Evolutionary conservation across 2,888 invertebrate genomes (phyloP).

Genomic region (Agrochola litura): DNA sequence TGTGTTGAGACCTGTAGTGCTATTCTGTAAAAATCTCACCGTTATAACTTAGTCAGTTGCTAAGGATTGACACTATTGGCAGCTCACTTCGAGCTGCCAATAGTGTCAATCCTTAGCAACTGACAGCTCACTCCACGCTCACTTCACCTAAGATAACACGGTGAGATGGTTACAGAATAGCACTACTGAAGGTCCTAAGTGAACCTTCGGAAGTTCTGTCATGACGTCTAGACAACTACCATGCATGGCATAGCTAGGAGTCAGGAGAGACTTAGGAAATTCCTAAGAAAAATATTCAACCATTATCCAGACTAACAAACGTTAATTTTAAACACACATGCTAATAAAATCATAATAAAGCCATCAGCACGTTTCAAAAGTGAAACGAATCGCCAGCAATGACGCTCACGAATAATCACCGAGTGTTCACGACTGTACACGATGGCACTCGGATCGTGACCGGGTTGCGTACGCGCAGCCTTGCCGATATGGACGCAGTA

Average conservation of each 20-base stretch:
- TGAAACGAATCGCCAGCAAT: conserved; percentile 64
- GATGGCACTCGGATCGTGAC: conserved; percentile 57
- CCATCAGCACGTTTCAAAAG: conserved; percentile 60
- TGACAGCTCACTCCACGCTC: too few relatives aligned
- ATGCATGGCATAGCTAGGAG: not conserved
- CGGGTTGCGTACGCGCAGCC: conserved; percentile 59
- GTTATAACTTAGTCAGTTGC: too few relatives aligned
- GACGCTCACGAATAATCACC: conserved; percentile 49
- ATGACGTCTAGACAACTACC: not conserved
- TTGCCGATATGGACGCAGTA: conserved; percentile 58
- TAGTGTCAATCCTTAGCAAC: too few relatives aligned
- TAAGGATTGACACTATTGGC: too few relatives aligned
- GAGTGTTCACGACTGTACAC: conserved; percentile 45
- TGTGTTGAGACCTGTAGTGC: not conserved
- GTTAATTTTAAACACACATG: conserved; percentile 13
- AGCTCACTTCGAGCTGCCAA: too few relatives aligned
- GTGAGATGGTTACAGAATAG: too few relatives aligned
- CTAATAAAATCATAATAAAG: conserved; percentile 47
- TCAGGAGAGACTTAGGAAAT: not conserved
- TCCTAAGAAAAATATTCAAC: not conserved
- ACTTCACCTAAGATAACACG: too few relatives aligned
- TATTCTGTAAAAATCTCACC: too few relatives aligned
- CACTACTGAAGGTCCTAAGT: not conserved
- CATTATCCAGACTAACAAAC: not conserved
- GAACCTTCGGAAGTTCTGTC: not conserved